A percentile compares a stretch with the other conserved stretches of the same genome.
These are phyloP conservation scores for Hyposmocoma kahamanoa DNA, from an alignment of 1,140 invertebrate genomes.

Conservation along the genomic window DNA sequence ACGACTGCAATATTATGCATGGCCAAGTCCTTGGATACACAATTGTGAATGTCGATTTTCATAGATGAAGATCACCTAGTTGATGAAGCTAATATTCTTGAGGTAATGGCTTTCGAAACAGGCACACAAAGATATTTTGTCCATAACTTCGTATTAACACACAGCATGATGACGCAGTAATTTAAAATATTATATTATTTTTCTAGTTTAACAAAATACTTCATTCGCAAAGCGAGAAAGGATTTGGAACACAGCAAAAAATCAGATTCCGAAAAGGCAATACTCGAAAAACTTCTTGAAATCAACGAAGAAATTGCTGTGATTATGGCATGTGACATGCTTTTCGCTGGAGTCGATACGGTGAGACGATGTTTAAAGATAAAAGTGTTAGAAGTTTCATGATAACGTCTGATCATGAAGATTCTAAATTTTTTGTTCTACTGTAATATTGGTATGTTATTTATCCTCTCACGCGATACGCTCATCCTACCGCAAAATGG, in stretches of 20 bases:
- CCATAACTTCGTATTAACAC: neutral
- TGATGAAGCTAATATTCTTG: too few species aligned
- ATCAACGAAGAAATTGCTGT: slow-evolving; percentile 73
- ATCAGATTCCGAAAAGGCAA: slow-evolving; percentile 32
- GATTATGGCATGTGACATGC: slow-evolving; percentile 82
- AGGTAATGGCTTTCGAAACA: neutral
- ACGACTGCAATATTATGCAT: too few species aligned
- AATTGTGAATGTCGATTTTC: too few species aligned
- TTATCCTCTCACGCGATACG: too few species aligned
- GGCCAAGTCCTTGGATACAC: too few species aligned
- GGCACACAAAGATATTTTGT: neutral
- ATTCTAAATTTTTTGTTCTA: too few species aligned
- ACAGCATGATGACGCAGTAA: too few species aligned
- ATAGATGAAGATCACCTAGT: too few species aligned
- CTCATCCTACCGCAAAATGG: too few species aligned
- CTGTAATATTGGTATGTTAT: too few species aligned
- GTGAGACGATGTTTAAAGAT: slow-evolving; percentile 48
- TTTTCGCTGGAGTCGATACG: slow-evolving; percentile 85
- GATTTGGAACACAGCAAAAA: slow-evolving; percentile 11
- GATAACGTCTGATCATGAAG: neutral
- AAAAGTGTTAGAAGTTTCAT: neutral
- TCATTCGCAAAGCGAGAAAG: neutral
- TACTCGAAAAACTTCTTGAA: slow-evolving; percentile 74
- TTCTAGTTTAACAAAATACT: slow-evolving; percentile 7
- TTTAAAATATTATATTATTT: slow-evolving; percentile 9